Evolutionary conservation across 2,888 invertebrate species (phyloP), one percentile per base, ranked within the genome.

Genomic region (Tiphia femorata): DNA sequence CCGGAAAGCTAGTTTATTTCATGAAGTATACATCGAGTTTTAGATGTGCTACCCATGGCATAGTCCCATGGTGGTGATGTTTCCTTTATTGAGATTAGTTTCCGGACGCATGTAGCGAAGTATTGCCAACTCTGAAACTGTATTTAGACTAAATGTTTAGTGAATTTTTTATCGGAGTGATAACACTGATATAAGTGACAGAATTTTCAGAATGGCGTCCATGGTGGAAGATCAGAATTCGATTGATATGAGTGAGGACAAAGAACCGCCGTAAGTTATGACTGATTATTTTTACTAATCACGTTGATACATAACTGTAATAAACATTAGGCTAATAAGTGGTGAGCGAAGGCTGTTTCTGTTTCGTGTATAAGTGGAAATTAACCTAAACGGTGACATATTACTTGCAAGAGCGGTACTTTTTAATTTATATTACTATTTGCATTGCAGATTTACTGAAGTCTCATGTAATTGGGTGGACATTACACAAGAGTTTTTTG

Each of bases 381-480:
- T 61, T 75, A 75, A 74, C 72, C 74, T 74, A 70, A 49, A n/a
- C 25, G 25, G 33, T 49, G 35, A 51, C 52, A 29, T 33, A 20
- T 30, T 27, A 25, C 41, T 29, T 19, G 10, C n/a, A 29, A 29
- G 16, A 16, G 44, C 46, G 37, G 51, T 54, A 62, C 57, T 66
- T 67, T 66, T 57, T 44, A n/a, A 12, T 10, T 61, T 21, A 16
- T 49, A 49, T 40, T 14, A 47, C 5, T 46, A 54, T 63, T 57
- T 59, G 44, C 50, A 37, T 76, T 72, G 8, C 60, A 83, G 82
- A 64, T 75, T 75, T 51, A 73, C 77, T 27, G 75, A 74, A 58
- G 85, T 86, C 40, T 86, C 84, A 35, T 89, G 88, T 14, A 89
- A 89, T 74, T 92, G 92, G 91, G 86, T 89, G 42, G 90, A 91